phyloP scores from a whole-genome alignment of 2,797 vertebrate genomes.

The Micrastur ruficollis region DNA sequence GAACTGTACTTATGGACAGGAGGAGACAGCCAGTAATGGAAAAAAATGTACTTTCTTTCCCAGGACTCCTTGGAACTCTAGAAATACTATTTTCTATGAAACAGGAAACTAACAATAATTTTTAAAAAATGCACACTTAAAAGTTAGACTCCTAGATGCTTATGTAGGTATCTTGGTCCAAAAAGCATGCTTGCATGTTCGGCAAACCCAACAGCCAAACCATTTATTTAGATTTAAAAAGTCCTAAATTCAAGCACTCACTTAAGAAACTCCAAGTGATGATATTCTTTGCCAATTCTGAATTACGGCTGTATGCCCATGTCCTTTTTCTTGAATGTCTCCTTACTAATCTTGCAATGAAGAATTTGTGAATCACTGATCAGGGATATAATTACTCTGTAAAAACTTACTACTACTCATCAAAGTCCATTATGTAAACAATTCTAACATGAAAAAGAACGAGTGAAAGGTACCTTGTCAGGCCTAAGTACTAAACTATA shows the following conservation, averaged over 20 bases:
- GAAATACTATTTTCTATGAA: not conserved
- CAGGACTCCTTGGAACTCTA: not conserved
- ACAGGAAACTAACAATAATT: not conserved
- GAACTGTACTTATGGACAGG: not conserved
- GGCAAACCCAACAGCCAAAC: not conserved
- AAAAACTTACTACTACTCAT: not conserved
- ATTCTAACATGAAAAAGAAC: not conserved
- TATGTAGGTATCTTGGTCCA: not conserved
- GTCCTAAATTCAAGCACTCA: not conserved
- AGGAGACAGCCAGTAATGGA: not conserved
- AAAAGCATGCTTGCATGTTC: not conserved
- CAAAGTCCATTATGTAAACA: not conserved
- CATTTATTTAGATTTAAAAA: not conserved
- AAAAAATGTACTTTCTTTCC: not conserved
- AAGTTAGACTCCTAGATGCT: not conserved
- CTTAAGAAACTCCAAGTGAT: not conserved
- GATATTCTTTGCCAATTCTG: not conserved
- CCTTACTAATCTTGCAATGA: not conserved
- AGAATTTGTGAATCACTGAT: not conserved
- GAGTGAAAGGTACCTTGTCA: not conserved
- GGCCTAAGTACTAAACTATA: not conserved
- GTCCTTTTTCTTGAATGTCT: not conserved
- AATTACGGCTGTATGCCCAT: not conserved
- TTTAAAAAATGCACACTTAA: not conserved
- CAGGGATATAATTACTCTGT: not conserved